Evolutionary conservation across 2,113 vertebrate species (phyloP), one percentile per base, ranked within the genome.

Genomic region (Microtus ochrogaster): DNA sequence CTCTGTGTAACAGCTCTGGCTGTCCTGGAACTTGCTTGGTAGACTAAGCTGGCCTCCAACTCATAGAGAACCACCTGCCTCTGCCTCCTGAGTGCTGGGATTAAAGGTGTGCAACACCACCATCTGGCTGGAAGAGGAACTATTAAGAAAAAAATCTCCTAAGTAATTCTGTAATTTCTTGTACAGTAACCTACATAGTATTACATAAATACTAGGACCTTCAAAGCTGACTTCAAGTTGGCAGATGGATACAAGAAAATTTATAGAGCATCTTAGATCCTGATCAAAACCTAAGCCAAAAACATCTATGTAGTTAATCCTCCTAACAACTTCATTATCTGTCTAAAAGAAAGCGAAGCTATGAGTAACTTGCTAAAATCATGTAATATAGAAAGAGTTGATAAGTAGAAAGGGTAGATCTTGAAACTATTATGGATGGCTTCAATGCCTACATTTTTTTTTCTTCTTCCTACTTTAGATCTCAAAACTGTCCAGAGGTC

Each of bases 321-420:
- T 90, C 8, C 39, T 17, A 66, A 88, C 22, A 73, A 74, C 1
- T 58, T n/a, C 39, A 66, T 86, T 91, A 81, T 65, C 30, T 85
- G 81, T 30, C 52, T 77, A 89, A 24, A 94, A 93, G 6, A 83
- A 87, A 92, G 7, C 55, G 28, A 91, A 49, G 41, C 61, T 91
- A 85, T 68, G 41, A 86, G 52, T 82, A 95, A 97, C 68, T 86
- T 83, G 1, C n/a, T 83, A 68, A 78, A 96, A 92, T 93, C 39
- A 86, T 10, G 30, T 83, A 49, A 55, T 66, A 85, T 30, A 41
- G 30, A 91, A 89, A n/a, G 26, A 91, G 92, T 0, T 47, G 11
- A 39, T 63, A 91, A 36, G 26, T 74, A 7, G n/a, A 94, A 19
- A 55, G 74, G 36, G 11, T 7, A 83, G 24, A 95, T 93, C 97